Evolutionary conservation across 2,113 vertebrate genomes (phyloP).

Genomic region (Epinephelus lanceolatus): DNA sequence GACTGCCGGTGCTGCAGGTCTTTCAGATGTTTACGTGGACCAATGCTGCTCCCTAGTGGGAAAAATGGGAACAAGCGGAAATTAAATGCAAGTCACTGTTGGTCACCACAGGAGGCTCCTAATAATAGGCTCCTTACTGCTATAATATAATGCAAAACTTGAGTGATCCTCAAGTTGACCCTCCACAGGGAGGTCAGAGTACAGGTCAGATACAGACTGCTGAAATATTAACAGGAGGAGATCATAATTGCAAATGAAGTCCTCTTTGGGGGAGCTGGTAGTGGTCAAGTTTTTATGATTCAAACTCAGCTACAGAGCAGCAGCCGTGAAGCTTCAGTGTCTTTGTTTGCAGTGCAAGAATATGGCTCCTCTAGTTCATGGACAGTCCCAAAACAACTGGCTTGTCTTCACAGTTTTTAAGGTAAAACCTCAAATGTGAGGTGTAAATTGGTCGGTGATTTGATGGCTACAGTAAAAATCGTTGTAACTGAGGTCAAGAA

Average conservation of each 20-base stretch:
- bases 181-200: constrained; percentile 18
- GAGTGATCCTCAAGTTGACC: constrained; percentile 19
- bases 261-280: not conserved
- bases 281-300: not conserved
- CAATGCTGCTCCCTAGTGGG: constrained; percentile 69
- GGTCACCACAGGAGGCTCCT: not conserved
- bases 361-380: not conserved
- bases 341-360: not conserved
- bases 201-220: constrained; percentile 10
- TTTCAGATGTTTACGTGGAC: not conserved
- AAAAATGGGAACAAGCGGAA: constrained; percentile 7
- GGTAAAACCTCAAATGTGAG: not conserved
- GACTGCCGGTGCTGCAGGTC: not conserved
- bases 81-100: not conserved
- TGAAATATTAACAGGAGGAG: constrained; percentile 30
- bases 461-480: not conserved
- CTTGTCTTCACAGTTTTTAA: not conserved
- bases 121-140: constrained; percentile 9
- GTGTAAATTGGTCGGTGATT: not conserved
- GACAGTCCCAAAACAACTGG: not conserved
- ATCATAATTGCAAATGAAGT: constrained; percentile 28
- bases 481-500: constrained; percentile 3
- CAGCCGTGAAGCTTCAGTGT: not conserved
- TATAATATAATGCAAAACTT: constrained; percentile 20
- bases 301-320: not conserved